A percentile compares a stretch with the other conserved stretches of the same genome.
These are phyloP conservation scores for Nautilus pompilius DNA, from an alignment of 1,140 invertebrate species.

Conservation along the genomic window DNA sequence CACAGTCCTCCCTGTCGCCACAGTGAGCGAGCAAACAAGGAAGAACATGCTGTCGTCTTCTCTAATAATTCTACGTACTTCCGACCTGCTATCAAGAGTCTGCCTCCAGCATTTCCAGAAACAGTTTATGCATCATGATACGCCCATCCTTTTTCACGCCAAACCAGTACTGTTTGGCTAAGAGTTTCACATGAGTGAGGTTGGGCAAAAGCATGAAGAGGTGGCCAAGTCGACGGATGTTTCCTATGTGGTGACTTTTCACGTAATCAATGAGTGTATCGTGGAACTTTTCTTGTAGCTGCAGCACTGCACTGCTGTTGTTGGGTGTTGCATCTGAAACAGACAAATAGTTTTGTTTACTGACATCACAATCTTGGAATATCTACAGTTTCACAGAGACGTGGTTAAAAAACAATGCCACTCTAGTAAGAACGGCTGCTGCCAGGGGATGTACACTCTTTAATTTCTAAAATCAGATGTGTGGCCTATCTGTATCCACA, in stretches of 20 bases:
- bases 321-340: constrained; percentile 77
- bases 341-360: too few species aligned
- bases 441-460: too few species aligned
- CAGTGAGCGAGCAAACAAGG: too few species aligned
- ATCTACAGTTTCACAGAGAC: not conserved
- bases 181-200: constrained; percentile 78
- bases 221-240: constrained; percentile 72
- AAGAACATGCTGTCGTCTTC: too few species aligned
- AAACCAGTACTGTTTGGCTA: constrained; percentile 86
- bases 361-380: not conserved
- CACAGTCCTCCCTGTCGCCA: too few species aligned
- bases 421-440: too few species aligned
- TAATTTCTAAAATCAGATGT: too few species aligned
- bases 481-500: not conserved
- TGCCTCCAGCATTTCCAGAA: constrained; percentile 91
- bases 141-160: constrained; percentile 81
- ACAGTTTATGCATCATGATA: constrained; percentile 93
- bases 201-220: constrained; percentile 84
- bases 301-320: constrained; percentile 75
- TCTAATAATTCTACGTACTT: not conserved
- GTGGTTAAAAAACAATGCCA: too few species aligned
- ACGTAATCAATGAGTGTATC: constrained; percentile 83
- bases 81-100: constrained; percentile 49
- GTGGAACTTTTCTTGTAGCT: constrained; percentile 83
- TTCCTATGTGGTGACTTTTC: constrained; percentile 63